Evolutionary conservation across 2,797 vertebrate genomes (phyloP), one percentile per base, ranked within the genome.

Genomic region (Propithecus deckenii): DNA sequence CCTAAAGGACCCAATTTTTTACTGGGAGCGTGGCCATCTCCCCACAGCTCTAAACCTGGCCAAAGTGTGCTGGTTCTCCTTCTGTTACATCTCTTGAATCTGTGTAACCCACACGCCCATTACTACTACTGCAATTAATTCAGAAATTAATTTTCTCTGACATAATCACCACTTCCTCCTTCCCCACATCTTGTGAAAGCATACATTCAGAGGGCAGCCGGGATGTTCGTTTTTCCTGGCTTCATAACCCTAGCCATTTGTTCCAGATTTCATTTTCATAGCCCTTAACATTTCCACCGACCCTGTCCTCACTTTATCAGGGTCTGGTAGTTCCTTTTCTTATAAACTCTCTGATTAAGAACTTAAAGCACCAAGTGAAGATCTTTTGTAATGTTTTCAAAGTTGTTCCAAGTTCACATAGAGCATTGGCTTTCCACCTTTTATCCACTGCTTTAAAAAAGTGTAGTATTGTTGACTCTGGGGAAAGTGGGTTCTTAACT

Each of bases 361-460:
- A 72, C 48, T 32, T 81, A 52, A 79, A 94, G 50, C 10, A 92
- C 5, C 7, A 69, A 41, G 32, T 89, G 71, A 84, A 96, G 71
- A 87, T 43, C 55, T 88, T 87, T 79, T 35, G n/a, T 74, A 88
- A 85, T 95, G 86, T 80, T 87, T 88, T 87, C 52, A 61, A 7
- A 95, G 32, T 86, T 93, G 57, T 87, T 93, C 13, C 41, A 78
- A 61, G 35, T 87, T 92, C 41, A 90, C 15, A 48, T 79, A 90
- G 32, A 22, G 17, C 38, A 15, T n/a, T 87, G 65, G 32, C 65
- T 95, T 96, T 94, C 48, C 25, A 91, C 2, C 55, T 72, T 92
- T 83, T 87, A 61, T 35, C 20, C 78, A 35, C 12, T 13, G 12
- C 11, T 63, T 76, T 75, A 46, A 46, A 75, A 67, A 67, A 71